phyloP scores from a whole-genome alignment of 2,888 invertebrate genomes.

The Drosophila pullipes region DNA sequence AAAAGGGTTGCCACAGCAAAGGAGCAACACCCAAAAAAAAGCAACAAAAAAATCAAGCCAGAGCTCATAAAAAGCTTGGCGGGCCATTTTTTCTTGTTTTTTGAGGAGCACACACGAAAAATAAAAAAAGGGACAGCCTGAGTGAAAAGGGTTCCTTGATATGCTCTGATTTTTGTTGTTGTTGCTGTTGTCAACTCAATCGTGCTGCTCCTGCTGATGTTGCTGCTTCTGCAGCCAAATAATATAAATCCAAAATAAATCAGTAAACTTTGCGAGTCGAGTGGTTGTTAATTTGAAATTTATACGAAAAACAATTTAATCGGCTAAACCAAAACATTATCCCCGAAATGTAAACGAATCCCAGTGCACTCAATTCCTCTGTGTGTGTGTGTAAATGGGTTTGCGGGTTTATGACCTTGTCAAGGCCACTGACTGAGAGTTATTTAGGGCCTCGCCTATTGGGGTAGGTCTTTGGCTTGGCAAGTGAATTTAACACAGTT shows the following conservation, averaged over 20 bases:
- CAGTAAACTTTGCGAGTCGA: conserved; percentile 71
- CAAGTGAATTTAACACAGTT: conserved; percentile 15
- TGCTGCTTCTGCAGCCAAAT: conserved; percentile 35
- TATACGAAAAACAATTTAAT: conserved; percentile 80
- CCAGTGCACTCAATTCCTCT: background rate
- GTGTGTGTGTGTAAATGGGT: conserved; percentile 10
- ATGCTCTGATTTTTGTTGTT: conserved; percentile 57
- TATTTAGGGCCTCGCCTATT: conserved; percentile 35
- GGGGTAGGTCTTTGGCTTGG: conserved; percentile 50
- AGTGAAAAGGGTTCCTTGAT: conserved; percentile 66
- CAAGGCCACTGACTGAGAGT: conserved; percentile 41
- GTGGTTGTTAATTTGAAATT: conserved; percentile 81
- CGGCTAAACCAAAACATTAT: conserved; percentile 60
- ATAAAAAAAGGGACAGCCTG: conserved; percentile 12
- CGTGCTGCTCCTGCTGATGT: conserved; percentile 34
- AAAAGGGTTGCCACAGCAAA: conserved; percentile 46
- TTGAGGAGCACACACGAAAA: conserved; percentile 24
- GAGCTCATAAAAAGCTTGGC: conserved; percentile 57
- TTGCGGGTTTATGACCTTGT: conserved; percentile 57
- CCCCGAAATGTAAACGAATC: conserved; percentile 34
- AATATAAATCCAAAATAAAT: conserved; percentile 78
- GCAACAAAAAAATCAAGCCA: conserved; percentile 59
- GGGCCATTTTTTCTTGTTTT: conserved; percentile 23
- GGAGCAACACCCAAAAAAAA: conserved; percentile 19
- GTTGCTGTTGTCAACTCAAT: conserved; percentile 47